Percentiles rank a stretch among this genome's conserved stretches.
These are phyloP conservation scores for Gulo gulo DNA, from an alignment of 2,113 vertebrate species.

Conservation along the genomic window DNA sequence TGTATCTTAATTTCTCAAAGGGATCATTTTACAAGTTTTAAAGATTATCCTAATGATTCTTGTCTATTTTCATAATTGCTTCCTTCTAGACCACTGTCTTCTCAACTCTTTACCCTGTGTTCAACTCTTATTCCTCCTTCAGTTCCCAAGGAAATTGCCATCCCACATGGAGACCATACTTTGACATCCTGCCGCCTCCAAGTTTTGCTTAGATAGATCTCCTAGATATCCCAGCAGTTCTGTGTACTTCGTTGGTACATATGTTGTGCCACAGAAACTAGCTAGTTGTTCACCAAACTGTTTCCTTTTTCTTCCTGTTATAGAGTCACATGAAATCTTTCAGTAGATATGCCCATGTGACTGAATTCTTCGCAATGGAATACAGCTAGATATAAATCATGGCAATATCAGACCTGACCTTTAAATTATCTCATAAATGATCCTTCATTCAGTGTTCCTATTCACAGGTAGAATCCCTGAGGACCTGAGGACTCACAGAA, in stretches of 20 bases:
- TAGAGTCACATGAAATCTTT: neutral
- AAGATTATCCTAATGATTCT: neutral
- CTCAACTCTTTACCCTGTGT: neutral
- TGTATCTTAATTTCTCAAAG: neutral
- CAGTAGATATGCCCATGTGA: neutral
- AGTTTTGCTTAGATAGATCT: neutral
- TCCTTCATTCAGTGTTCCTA: neutral
- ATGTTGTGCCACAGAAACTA: neutral
- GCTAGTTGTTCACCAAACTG: neutral
- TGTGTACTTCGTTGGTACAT: neutral
- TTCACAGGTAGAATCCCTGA: neutral
- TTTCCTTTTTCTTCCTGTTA: neutral
- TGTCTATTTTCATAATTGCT: neutral
- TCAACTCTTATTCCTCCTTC: neutral
- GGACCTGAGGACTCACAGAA: neutral
- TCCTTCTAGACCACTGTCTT: neutral
- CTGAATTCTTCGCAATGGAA: neutral
- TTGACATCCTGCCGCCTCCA: neutral
- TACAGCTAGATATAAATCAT: neutral
- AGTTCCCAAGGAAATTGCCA: neutral
- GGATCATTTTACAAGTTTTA: neutral
- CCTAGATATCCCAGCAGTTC: neutral
- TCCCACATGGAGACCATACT: neutral
- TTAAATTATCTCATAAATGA: neutral
- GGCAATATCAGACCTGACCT: neutral